phyloP scores from a whole-genome alignment of 2,113 vertebrate species.

The Nyctereutes procyonoides region DNA sequence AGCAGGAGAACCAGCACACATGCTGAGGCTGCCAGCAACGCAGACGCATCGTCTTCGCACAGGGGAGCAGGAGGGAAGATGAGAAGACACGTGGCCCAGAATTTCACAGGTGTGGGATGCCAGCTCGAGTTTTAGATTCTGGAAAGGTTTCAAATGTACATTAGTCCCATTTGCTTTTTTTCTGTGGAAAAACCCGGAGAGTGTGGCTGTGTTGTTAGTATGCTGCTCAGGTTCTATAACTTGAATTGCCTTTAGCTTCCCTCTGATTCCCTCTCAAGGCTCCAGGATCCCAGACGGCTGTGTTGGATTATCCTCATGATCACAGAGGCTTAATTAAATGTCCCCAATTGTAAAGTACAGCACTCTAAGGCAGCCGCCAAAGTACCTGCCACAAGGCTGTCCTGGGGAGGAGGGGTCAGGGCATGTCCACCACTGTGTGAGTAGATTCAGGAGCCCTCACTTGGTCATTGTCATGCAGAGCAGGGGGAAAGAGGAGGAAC shows the following conservation, averaged over 20 bases:
- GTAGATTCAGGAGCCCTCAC: background rate
- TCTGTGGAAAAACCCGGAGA: background rate
- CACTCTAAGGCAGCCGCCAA: background rate
- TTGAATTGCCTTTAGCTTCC: background rate
- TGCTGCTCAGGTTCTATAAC: background rate
- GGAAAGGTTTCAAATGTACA: background rate
- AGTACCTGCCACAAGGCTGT: fast-evolving
- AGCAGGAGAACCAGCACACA: fast-evolving
- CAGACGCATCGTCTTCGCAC: background rate
- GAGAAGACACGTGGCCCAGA: background rate
- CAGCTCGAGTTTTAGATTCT: background rate
- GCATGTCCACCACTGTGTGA: fast-evolving
- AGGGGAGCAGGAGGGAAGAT: too few species aligned
- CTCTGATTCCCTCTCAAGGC: background rate
- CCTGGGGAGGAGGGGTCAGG: background rate
- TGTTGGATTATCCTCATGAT: background rate
- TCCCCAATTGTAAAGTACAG: background rate
- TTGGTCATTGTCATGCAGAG: background rate
- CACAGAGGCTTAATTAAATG: background rate
- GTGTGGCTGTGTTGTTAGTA: too few species aligned
- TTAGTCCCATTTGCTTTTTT: background rate
- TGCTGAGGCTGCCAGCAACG: too few species aligned
- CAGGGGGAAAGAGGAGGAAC: background rate
- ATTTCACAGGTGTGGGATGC: background rate
- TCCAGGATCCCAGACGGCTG: background rate